Evolutionary conservation across 2,888 invertebrate species (phyloP).

Genomic region (Theristus sp.): DNA sequence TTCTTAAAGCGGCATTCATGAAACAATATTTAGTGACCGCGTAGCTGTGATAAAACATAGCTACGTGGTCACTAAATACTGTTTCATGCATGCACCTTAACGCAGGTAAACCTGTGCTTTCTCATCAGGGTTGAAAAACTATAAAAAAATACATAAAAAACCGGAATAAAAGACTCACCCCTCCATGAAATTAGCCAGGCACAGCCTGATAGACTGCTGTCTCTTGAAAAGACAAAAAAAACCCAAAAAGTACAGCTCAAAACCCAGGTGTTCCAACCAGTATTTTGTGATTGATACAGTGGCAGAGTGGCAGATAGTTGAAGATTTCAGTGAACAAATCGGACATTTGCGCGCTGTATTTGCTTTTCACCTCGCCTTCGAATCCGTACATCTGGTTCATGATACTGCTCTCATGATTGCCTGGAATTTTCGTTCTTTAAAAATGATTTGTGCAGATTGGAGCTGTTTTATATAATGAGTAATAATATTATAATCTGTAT

Average conservation of each 20-base stretch:
- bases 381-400: slow-evolving; percentile 99
- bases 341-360: slow-evolving; percentile 78
- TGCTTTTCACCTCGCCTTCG: slow-evolving; percentile 88
- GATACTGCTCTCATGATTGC: slow-evolving; percentile 91
- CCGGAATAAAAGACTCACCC: no score
- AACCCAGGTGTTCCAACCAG: no score
- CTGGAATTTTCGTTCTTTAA: slow-evolving; percentile 36
- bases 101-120: no score
- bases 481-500: background rate
- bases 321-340: slow-evolving; percentile 95
- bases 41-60: no score
- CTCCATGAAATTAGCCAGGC: no score
- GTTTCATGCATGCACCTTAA: no score
- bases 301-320: slow-evolving; percentile 86
- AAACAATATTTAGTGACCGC: no score
- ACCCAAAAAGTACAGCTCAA: background rate
- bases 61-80: no score
- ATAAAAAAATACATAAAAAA: no score
- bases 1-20: no score
- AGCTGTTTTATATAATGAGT: background rate
- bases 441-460: background rate
- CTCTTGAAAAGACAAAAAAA: background rate
- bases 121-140: no score
- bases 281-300: slow-evolving; percentile 69
- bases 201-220: no score